A percentile compares a stretch with the other conserved stretches of the same genome.
These are phyloP conservation scores for Rotaria sp. DNA, from an alignment of 2,888 invertebrate species.

Conservation along the genomic window DNA sequence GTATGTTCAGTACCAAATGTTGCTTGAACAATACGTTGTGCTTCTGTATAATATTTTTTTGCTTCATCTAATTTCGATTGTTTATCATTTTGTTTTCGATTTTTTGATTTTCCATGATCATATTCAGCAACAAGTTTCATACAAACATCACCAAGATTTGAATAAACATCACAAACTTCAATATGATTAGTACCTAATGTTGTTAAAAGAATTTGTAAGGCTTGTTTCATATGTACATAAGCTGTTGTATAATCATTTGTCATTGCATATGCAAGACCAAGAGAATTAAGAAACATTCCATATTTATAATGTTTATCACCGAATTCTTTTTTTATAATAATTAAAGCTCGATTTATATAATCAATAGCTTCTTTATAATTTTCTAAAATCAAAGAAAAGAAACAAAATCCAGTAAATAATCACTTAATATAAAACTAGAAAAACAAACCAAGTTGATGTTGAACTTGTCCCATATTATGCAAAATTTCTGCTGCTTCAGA, in stretches of 20 bases:
- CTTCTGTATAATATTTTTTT: slow-evolving; percentile 21
- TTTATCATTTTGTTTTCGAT: not conserved
- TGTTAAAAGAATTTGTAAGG: not conserved
- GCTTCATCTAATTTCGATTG: slow-evolving; percentile 23
- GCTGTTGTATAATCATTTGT: not conserved
- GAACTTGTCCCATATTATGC: slow-evolving; percentile 25
- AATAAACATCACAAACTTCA: slow-evolving; percentile 23
- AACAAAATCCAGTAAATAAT: not conserved
- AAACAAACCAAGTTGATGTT: slow-evolving; percentile 24
- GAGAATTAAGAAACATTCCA: not conserved
- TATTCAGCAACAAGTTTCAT: not conserved
- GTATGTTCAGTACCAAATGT: slow-evolving; percentile 21
- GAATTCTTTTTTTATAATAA: slow-evolving; percentile 7
- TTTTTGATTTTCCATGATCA: not conserved
- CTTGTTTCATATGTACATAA: not conserved
- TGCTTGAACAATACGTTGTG: not conserved
- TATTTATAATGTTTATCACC: slow-evolving; percentile 1
- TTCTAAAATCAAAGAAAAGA: not conserved
- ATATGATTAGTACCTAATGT: not conserved
- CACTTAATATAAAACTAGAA: not conserved
- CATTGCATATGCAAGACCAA: not conserved
- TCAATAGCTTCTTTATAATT: not conserved
- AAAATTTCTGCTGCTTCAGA: slow-evolving; percentile 27
- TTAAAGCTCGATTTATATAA: not conserved
- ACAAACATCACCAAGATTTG: not conserved